phyloP scores from a whole-genome alignment of 2,797 vertebrate genomes.

The Periparus ater region DNA sequence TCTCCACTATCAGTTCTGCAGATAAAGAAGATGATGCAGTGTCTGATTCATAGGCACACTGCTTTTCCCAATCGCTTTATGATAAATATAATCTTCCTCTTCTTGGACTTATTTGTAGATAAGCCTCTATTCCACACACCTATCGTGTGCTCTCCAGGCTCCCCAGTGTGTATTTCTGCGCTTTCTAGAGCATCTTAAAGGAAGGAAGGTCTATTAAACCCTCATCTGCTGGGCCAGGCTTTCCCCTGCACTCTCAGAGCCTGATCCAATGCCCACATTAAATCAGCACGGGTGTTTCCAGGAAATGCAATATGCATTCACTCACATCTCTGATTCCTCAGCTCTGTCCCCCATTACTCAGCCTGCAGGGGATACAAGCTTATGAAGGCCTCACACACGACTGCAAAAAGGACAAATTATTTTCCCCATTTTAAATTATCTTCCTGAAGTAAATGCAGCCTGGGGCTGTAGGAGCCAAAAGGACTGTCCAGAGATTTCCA shows the following conservation, averaged over 20 bases:
- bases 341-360: neutral
- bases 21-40: neutral
- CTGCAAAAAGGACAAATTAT: neutral
- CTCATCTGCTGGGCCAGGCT: neutral
- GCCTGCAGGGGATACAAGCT: neutral
- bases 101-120: constrained; percentile 44
- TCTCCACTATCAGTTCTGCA: neutral
- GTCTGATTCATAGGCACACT: neutral
- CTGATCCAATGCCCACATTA: neutral
- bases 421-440: neutral
- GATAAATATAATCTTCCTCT: constrained; percentile 42
- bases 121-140: constrained; percentile 7
- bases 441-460: neutral
- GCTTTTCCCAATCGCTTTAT: constrained; percentile 28
- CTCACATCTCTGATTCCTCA: neutral
- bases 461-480: neutral
- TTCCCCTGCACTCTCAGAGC: neutral
- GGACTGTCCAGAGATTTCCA: neutral
- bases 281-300: neutral
- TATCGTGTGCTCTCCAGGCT: neutral
- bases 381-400: neutral
- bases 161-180: neutral
- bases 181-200: neutral
- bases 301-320: neutral
- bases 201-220: neutral